A percentile compares a stretch with the other conserved stretches of the same genome.
Evolutionary conservation across 2,888 invertebrate genomes (phyloP).

Genomic region (Dicyrtomina minuta): DNA sequence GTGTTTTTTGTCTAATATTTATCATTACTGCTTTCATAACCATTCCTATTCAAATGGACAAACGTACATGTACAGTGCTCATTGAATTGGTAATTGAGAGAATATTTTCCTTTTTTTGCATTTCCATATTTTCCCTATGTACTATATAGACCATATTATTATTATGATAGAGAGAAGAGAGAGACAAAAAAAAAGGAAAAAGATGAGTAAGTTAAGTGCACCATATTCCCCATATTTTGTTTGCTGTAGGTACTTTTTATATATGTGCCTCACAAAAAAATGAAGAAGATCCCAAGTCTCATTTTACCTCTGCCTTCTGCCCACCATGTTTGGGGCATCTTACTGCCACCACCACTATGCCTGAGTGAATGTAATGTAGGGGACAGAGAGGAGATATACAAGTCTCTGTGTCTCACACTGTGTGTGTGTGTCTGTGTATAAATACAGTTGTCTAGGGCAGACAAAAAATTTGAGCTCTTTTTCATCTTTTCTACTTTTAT

Average conservation of each 20-base stretch:
- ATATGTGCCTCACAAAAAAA: neutral
- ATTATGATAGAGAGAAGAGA: slow-evolving; percentile 28
- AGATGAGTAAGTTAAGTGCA: slow-evolving; percentile 23
- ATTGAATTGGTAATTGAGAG: slow-evolving; percentile 33
- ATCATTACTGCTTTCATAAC: neutral
- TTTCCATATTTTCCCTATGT: too few species aligned
- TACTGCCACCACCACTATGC: neutral
- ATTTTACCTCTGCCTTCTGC: neutral
- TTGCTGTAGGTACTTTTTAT: neutral
- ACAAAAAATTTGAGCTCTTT: slow-evolving; percentile 29
- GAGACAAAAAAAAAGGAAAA: slow-evolving; percentile 12
- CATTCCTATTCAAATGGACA: neutral
- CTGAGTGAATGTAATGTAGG: neutral
- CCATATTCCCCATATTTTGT: slow-evolving; percentile 14
- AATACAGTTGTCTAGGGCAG: slow-evolving; percentile 29
- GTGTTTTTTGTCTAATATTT: too few species aligned
- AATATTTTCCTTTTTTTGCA: neutral
- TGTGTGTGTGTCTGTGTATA: slow-evolving; percentile 25
- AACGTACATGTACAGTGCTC: slow-evolving; percentile 18
- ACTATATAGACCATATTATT: slow-evolving; percentile 29
- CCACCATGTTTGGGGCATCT: neutral
- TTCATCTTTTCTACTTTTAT: slow-evolving; percentile 33
- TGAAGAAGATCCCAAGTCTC: neutral
- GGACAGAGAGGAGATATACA: neutral
- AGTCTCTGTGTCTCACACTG: neutral